Base-by-base conservation (phyloP, 2,113 vertebrate genomes). In the Halcyon malimbica region DNA sequence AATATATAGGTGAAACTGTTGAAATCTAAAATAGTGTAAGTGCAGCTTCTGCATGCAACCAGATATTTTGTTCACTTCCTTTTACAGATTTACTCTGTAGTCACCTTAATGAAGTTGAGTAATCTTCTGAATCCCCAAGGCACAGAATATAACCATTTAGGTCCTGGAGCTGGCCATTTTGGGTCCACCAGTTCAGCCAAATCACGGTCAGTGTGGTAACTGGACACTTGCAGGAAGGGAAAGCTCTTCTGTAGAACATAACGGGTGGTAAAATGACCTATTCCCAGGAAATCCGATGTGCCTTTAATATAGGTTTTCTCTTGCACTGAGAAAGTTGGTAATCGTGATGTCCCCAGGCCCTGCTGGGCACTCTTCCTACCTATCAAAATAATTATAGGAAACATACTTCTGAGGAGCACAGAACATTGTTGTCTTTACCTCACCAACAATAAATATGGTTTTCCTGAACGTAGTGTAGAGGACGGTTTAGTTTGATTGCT, bases 91-190 rank as follows among this genome's bases (percentile, higher is more conserved):
- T 74, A 14, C 21, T 70, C 44, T 46, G 4, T 82, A 60, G 63
- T 95, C 93, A 99, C 99, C 99, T 99, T 99, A 75, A 99, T 97
- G 91, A 99, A 99, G 94, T 99, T 99, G 59, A 99, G 99, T 82
- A 99, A 93, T 85, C 99, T 98, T 57, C 99, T 98, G 92, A 99
- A 99, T 41, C 99, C 99, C 99, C 99, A 99, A 3, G 99, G 99
- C 80, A 99, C 99, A 4, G 98, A 98, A 83, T 99, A 98, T 26
- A 99, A 98, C 99, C 99, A 98, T 50, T 98, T 98, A 10, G 99
- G 98, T 4, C 99, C 99, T 23, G 98, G 98, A 71, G 98, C 98
- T 57, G 98, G 98, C 99, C 99, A 99, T 19, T 96, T 97, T 8
- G 99, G 99, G 94, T 99, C 99, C 68, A 98, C 99, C 90, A 99